These are phyloP conservation scores for Toxotes chatareus DNA, from an alignment of 2,113 vertebrate species.

Conservation along the genomic window DNA sequence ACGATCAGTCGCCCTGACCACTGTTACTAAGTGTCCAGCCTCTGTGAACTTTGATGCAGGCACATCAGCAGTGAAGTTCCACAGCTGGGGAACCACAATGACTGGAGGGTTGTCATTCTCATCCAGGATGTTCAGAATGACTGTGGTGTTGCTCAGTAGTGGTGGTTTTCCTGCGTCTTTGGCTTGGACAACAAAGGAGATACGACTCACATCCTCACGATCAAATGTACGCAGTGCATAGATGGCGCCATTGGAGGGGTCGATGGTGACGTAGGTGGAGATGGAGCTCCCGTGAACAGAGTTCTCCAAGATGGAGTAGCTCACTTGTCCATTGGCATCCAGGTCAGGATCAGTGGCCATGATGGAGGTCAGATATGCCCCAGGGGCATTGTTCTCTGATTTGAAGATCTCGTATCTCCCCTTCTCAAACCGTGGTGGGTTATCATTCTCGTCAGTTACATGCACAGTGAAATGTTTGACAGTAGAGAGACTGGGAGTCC, in stretches of 20 bases:
- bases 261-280: constrained; percentile 95
- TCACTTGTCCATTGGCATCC: constrained; percentile 93
- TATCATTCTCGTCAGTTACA: constrained; percentile 96
- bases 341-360: constrained; percentile 93
- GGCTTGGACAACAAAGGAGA: constrained; percentile 93
- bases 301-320: constrained; percentile 94
- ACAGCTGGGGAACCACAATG: constrained; percentile 89
- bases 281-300: constrained; percentile 89
- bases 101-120: constrained; percentile 95
- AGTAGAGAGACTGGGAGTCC: constrained; percentile 92
- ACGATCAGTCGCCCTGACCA: constrained; percentile 90
- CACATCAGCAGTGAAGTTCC: constrained; percentile 92
- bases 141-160: constrained; percentile 89
- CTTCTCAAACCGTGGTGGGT: constrained; percentile 94
- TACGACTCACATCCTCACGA: constrained; percentile 92
- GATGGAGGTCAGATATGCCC: constrained; percentile 92
- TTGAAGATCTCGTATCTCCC: constrained; percentile 93
- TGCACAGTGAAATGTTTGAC: constrained; percentile 96
- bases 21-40: constrained; percentile 88
- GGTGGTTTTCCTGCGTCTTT: constrained; percentile 91
- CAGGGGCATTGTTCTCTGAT: constrained; percentile 94
- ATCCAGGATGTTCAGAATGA: constrained; percentile 92
- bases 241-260: constrained; percentile 94
- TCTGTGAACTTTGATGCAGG: constrained; percentile 89
- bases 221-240: constrained; percentile 96